A percentile compares a stretch with the other conserved stretches of the same genome.
These are phyloP conservation scores for Pollenia angustigena DNA, from an alignment of 2,888 invertebrate species.

Conservation along the genomic window DNA sequence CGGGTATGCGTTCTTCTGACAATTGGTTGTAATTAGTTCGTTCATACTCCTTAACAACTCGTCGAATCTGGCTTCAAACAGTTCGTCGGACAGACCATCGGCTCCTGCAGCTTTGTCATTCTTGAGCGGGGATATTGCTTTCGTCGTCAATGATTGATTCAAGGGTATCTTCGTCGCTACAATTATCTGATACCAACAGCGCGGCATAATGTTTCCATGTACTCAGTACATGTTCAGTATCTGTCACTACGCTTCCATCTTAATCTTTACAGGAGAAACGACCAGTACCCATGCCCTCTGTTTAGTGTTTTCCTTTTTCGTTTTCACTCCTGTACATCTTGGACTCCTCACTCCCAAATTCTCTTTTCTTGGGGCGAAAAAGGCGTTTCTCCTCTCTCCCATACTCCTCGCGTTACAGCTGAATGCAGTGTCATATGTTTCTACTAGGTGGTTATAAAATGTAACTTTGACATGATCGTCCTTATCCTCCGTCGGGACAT, in stretches of 20 bases:
- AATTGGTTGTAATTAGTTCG: too few relatives aligned
- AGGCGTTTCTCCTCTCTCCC: neutral
- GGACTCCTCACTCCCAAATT: neutral
- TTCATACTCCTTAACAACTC: too few relatives aligned
- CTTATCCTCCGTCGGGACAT: neutral
- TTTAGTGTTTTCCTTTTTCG: neutral
- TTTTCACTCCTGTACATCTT: slow-evolving; percentile 3
- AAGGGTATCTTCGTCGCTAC: neutral
- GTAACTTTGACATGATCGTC: slow-evolving; percentile 46
- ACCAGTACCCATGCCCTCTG: neutral
- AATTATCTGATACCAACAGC: neutral
- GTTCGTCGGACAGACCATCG: too few relatives aligned
- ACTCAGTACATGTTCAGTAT: neutral
- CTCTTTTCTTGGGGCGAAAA: neutral
- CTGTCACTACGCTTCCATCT: neutral
- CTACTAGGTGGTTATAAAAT: slow-evolving; percentile 53
- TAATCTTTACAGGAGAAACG: neutral
- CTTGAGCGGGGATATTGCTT: too few relatives aligned
- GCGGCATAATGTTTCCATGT: neutral
- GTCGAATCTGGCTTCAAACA: too few relatives aligned
- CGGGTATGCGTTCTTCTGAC: too few relatives aligned
- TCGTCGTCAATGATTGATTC: slow-evolving; percentile 3
- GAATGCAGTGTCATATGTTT: too few relatives aligned
- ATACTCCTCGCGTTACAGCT: neutral
- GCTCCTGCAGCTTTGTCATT: too few relatives aligned